phyloP scores from a whole-genome alignment of 2,113 vertebrate genomes.

The Ammospiza caudacuta region DNA sequence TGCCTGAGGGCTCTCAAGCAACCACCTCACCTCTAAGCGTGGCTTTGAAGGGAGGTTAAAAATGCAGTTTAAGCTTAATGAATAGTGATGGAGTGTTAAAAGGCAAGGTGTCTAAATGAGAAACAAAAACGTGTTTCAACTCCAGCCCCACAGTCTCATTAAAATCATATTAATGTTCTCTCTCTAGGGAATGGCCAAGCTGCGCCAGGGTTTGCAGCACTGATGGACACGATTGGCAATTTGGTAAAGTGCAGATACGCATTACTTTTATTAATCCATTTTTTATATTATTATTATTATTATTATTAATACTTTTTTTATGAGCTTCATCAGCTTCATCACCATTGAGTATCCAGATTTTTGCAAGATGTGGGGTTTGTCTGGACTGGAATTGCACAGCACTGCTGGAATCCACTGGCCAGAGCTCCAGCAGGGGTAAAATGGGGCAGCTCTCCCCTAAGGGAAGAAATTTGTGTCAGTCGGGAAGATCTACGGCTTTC shows the following conservation, averaged over 20 bases:
- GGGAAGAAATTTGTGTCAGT: not conserved
- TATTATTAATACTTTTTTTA: not conserved
- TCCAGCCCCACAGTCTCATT: not conserved
- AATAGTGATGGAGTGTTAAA: not conserved
- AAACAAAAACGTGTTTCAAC: not conserved
- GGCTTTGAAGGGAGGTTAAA: conserved; percentile 2
- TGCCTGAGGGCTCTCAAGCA: not conserved
- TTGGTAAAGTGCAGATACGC: not conserved
- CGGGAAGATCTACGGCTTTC: not conserved
- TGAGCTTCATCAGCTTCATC: not conserved
- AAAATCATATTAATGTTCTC: not conserved
- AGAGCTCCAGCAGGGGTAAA: not conserved
- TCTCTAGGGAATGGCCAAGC: not conserved
- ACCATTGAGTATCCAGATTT: not conserved
- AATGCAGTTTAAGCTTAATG: conserved; percentile 18
- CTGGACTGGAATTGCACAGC: not conserved
- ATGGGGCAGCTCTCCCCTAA: not conserved
- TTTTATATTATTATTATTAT: not conserved
- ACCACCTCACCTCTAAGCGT: not conserved
- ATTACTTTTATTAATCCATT: not conserved
- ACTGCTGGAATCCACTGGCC: not conserved
- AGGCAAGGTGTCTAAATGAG: not conserved
- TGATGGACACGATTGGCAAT: accelerated
- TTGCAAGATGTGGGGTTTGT: not conserved
- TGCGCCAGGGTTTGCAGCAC: not conserved